Evolutionary conservation across 2,888 invertebrate species (phyloP), one percentile per base, ranked within the genome.

Genomic region (Eupithecia vulgata): DNA sequence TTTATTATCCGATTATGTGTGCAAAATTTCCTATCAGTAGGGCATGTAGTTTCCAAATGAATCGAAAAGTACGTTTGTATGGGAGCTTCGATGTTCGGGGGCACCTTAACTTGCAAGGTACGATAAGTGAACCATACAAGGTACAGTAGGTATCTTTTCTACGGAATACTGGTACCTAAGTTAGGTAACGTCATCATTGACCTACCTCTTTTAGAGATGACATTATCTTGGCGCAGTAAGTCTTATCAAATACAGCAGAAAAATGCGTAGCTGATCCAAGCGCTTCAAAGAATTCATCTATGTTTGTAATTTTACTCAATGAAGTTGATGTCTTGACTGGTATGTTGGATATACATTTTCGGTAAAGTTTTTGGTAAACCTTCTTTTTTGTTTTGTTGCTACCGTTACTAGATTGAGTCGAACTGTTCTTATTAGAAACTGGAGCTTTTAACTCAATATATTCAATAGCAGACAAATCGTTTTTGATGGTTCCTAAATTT

Each of bases 281-380:
- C 37, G 85, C 83, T 85, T 87, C 82, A 42, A 90, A 87, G 76
- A 94, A 93, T n/a, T 92, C 91, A 1, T 92, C 90, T n/a, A 91
- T 73, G 79, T 84, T 90, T 1, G 77, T 81, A 66, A 93, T 90
- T 84, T 87, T 88, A 77, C 79, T 82, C 21, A 94, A 76, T 73
- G 84, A 76, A 13, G 85, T 89, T 67, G 77, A 80, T 61, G 45
- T 78, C 76, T 78, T 86, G 72, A 86, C 84, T 45, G 73, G 75
- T 74, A 89, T 83, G 67, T 86, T 88, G 0, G 88, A 85, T 10
- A 87, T 84, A 74, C 88, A 90, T 84, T 90, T 93, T 76, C 84
- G 91, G 68, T 89, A 87, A 25, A 90, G 82, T 78, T 79, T 90
- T 5, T 82, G 77, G 74, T 81, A 91, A 45, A 82, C 74, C 77